phyloP scores from a whole-genome alignment of 2,113 vertebrate species.

The Ornithorhynchus anatinus region DNA sequence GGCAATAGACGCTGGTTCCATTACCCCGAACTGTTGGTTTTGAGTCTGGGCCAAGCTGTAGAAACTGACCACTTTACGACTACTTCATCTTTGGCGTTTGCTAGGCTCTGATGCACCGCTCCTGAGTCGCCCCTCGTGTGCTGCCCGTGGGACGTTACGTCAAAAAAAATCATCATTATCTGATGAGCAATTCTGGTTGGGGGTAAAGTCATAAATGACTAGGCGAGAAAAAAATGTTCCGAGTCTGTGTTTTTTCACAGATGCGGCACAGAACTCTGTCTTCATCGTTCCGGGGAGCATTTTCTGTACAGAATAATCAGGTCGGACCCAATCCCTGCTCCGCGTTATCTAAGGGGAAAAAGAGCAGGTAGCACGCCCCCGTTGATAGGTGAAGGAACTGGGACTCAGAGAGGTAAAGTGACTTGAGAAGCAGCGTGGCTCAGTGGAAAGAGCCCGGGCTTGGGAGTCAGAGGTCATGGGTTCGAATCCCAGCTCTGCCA shows the following conservation, averaged over 20 bases:
- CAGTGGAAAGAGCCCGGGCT: no score
- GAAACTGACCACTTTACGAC: background rate
- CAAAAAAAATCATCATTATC: slow-evolving; percentile 41
- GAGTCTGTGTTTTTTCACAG: background rate
- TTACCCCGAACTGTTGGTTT: background rate
- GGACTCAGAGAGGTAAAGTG: no score
- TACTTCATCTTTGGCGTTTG: background rate
- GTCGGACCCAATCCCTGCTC: no score
- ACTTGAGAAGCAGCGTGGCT: no score
- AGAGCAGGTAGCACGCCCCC: no score
- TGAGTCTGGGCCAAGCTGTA: background rate
- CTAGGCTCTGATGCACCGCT: background rate
- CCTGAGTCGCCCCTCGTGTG: slow-evolving; percentile 1
- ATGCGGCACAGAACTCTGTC: slow-evolving; percentile 32
- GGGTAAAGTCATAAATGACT: slow-evolving; percentile 14
- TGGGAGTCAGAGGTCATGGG: no score
- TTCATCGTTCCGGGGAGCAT: slow-evolving; percentile 52
- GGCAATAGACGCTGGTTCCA: background rate
- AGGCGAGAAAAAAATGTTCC: slow-evolving; percentile 14
- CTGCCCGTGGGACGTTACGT: slow-evolving; percentile 19
- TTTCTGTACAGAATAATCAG: no score
- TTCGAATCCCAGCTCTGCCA: no score
- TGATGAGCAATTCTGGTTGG: slow-evolving; percentile 35
- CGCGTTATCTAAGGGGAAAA: no score
- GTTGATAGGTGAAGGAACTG: no score